A percentile compares a stretch with the other conserved stretches of the same genome.
Conservation (phyloP, 92 coral and sea anemone genomes). For the Porites divaricata region DNA sequence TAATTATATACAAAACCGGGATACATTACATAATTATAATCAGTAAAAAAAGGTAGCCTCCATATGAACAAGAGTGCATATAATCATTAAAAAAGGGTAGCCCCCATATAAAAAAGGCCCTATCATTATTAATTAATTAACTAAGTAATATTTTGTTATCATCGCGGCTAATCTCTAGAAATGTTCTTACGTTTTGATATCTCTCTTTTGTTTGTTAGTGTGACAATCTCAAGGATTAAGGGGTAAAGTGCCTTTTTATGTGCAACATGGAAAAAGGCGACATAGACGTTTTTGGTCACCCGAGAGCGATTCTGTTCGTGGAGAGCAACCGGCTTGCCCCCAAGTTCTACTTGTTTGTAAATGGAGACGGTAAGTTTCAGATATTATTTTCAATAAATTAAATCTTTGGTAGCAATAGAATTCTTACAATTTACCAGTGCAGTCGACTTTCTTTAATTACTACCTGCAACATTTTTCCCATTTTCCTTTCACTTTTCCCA, state of each 20-base stretch:
- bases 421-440: neutral
- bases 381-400: neutral
- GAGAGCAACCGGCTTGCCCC: constrained; percentile 6
- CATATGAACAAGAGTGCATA: no score
- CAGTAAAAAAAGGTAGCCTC: no score
- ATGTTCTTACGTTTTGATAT: neutral
- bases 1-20: no score
- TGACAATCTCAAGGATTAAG: constrained; percentile 13
- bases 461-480: neutral
- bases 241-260: constrained; percentile 9
- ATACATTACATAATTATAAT: no score
- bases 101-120: neutral
- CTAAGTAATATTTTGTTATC: neutral
- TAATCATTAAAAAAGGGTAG: no score
- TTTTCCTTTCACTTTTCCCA: neutral
- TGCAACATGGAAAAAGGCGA: constrained; percentile 11
- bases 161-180: neutral
- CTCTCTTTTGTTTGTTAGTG: constrained; percentile 16
- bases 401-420: neutral
- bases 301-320: constrained; percentile 4
- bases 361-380: constrained; percentile 14
- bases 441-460: neutral
- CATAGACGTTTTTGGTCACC: constrained; percentile 32
- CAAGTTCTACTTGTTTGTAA: constrained; percentile 21
- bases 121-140: no score